Evolutionary conservation across 2,113 vertebrate genomes (phyloP), one percentile per base, ranked within the genome.

Genomic region (Dicaeum eximium): DNA sequence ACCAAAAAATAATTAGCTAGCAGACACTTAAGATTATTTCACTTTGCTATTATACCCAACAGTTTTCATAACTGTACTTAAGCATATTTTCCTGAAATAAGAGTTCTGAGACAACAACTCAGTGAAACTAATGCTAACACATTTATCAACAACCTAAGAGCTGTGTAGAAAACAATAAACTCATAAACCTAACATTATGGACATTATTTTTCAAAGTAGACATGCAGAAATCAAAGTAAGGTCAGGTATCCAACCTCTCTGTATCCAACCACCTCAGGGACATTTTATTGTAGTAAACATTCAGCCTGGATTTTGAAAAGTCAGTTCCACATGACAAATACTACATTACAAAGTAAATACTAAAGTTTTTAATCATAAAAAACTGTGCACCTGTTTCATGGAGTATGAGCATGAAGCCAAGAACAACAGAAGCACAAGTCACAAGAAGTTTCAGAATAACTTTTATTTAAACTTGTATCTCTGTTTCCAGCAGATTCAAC

Each of bases 341-440:
- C 15, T 54, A 64, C n/a, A 78, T 38, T 38, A 73, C 38, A 75
- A 42, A 33, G 44, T 7, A 64, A 93, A 61, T 44, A 56, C 0
- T 79, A 11, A 71, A 51, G 47, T 42, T 72, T 45, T 91, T 61
- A 60, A 62, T 38, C n/a, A 81, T 40, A 80, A 90, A 57, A 62
- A 92, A 58, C 62, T 60, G 78, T 95, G 95, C 95, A 92, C 78
- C 85, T 93, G 85, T 80, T 94, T 96, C 70, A 85, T 96, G 69
- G 73, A 90, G 50, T 37, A 90, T 9, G 28, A 82, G n/a, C 28
- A 48, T 0, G 20, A 93, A 86, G 85, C 93, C 92, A 94, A 94
- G 58, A 93, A 91, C 60, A 95, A 95, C 66, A 95, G 91, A 94
- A 95, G 85, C 51, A 93, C 71, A 93, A 96, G 62, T 89, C 93